Base-by-base conservation (phyloP, 2,113 vertebrate genomes). In the Lucifuga dentata region DNA sequence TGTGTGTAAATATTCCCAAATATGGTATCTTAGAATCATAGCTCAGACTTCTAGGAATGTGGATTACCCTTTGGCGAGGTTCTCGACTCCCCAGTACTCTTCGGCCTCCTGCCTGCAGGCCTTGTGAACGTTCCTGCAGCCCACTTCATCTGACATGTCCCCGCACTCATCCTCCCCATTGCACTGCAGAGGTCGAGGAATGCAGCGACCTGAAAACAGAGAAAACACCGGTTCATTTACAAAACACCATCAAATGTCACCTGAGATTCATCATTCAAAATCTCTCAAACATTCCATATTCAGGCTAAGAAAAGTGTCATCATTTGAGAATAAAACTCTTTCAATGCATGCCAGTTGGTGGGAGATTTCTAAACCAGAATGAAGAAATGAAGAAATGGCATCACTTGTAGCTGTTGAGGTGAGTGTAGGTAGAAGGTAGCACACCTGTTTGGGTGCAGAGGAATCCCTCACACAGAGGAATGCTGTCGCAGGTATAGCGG, bases 111-210 rank as follows among this genome's bases (percentile, higher is more conserved):
- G 68, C n/a, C 88, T 93, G 78, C 96, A 99, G 57, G 93, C 92
- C 58, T 80, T 91, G 48, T 77, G 75, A 16, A 92, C 79, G 23
- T 68, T 94, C 39, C 45, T 91, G 65, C 97, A 98, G 78, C 91
- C 91, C 2, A 68, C 90, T 86, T 98, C 96, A 73, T 98, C 96
- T 2, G 96, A 96, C 50, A 89, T 87, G 84, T 98, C 96, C 19
- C 96, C 96, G 32, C 97, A 98, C 89, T 98, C 96, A 7, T 98
- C 95, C 55, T 99, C 96, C 1, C 95, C 96, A 1, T 94, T 98
- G 65, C 96, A 98, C 72, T 91, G 92, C 72, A 98, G 93, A 40
- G 93, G 91, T 60, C 91, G 92, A 0, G 84, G 72, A 44, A 98
- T 79, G 77, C 97, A 98, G 11, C 96, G 94, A 26, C 95, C 96